These are phyloP conservation scores for Bergia puertoricense DNA, from an alignment of 92 coral and sea anemone genomes.

Conservation along the genomic window DNA sequence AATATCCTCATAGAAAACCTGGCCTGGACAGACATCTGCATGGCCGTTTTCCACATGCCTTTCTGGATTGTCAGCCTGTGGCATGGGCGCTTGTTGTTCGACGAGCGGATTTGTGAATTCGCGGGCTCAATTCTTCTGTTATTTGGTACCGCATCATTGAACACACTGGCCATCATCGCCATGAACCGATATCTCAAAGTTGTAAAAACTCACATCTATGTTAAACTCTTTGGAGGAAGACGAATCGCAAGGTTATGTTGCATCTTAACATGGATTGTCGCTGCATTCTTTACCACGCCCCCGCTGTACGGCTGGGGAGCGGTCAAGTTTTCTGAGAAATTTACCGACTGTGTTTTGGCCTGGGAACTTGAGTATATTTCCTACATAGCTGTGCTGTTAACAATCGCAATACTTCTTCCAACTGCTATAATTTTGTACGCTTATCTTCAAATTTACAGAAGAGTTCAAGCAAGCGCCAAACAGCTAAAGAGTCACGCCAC, in stretches of 20 bases:
- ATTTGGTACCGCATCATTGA: constrained; percentile 70
- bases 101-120: constrained; percentile 49
- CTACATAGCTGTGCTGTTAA: constrained; percentile 60
- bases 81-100: constrained; percentile 64
- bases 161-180: constrained; percentile 72
- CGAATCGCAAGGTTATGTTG: constrained; percentile 46
- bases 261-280: constrained; percentile 59
- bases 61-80: constrained; percentile 72
- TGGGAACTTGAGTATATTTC: constrained; percentile 65
- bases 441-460: constrained; percentile 68
- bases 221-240: constrained; percentile 56
- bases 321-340: constrained; percentile 52
- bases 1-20: constrained; percentile 75
- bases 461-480: constrained; percentile 61
- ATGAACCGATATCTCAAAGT: constrained; percentile 73
- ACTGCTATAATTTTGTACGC: constrained; percentile 67
- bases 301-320: constrained; percentile 86
- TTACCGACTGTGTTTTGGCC: constrained; percentile 64
- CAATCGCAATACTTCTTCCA: constrained; percentile 51
- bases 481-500: constrained; percentile 55
- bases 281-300: constrained; percentile 62
- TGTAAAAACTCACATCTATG: constrained; percentile 52
- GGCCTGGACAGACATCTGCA: constrained; percentile 72
- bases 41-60: constrained; percentile 80
- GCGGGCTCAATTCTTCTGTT: constrained; percentile 60